phyloP scores from a whole-genome alignment of 2,888 invertebrate species.

The Drosophila prostipennis region DNA sequence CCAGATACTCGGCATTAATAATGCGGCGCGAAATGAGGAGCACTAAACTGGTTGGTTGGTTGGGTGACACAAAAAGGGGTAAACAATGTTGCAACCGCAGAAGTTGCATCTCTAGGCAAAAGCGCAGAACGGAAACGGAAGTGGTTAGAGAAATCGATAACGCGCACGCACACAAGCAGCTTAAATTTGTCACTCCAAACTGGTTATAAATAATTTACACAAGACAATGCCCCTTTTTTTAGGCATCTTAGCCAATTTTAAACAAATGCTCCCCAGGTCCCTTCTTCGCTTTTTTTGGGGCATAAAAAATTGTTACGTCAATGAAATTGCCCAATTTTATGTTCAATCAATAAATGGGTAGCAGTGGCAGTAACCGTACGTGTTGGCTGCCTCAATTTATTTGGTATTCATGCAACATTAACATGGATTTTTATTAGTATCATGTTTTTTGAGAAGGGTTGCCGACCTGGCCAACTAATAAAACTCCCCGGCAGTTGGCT shows the following conservation, averaged over 20 bases:
- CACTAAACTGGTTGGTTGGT: neutral
- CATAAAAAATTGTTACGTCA: slow-evolving; percentile 62
- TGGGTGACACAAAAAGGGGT: slow-evolving; percentile 7
- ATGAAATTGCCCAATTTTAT: slow-evolving; percentile 77
- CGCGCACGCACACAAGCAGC: slow-evolving; percentile 5
- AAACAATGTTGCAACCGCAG: slow-evolving; percentile 71
- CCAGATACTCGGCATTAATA: slow-evolving; percentile 42
- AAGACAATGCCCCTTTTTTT: slow-evolving; percentile 40
- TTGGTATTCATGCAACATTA: slow-evolving; percentile 79
- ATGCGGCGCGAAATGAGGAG: slow-evolving; percentile 51
- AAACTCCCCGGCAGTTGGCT: slow-evolving; percentile 33
- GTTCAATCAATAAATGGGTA: slow-evolving; percentile 75
- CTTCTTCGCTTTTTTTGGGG: slow-evolving; percentile 35
- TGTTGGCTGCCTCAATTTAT: slow-evolving; percentile 76
- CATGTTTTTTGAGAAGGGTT: slow-evolving; percentile 80
- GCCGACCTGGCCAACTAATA: slow-evolving; percentile 55
- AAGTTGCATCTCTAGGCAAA: slow-evolving; percentile 17
- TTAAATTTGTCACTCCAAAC: slow-evolving; percentile 69
- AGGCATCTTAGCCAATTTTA: slow-evolving; percentile 32
- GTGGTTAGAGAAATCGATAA: slow-evolving; percentile 36
- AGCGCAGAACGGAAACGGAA: slow-evolving; percentile 5
- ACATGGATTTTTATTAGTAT: slow-evolving; percentile 80
- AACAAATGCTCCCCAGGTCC: slow-evolving; percentile 32
- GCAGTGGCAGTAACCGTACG: slow-evolving; percentile 40
- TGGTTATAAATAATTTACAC: slow-evolving; percentile 69